A percentile compares a stretch with the other conserved stretches of the same genome.
These are phyloP conservation scores for Penelope pileata DNA, from an alignment of 2,113 vertebrate genomes.

Conservation along the genomic window DNA sequence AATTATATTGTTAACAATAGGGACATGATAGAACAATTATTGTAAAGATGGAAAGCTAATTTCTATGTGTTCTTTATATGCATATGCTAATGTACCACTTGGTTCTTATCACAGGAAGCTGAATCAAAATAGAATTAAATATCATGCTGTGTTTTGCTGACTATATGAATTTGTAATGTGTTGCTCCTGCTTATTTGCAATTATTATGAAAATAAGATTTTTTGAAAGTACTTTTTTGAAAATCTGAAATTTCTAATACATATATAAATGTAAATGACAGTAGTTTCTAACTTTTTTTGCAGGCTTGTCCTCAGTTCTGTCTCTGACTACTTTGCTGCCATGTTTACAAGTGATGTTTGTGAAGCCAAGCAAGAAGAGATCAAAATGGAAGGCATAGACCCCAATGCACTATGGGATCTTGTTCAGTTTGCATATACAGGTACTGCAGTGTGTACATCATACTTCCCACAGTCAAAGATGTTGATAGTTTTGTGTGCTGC, in stretches of 20 bases:
- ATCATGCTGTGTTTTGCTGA: background rate
- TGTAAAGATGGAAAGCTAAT: background rate
- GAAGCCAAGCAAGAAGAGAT: conserved; percentile 87
- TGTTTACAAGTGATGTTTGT: conserved; percentile 86
- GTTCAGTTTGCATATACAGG: conserved; percentile 87
- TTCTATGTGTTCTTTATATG: background rate
- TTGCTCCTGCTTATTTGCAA: background rate
- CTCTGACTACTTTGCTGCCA: conserved; percentile 85
- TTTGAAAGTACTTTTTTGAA: background rate
- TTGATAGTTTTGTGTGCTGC: background rate
- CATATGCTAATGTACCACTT: background rate
- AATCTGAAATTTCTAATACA: background rate
- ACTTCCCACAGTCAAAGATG: background rate
- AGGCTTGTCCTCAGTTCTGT: conserved; percentile 85
- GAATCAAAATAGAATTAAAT: background rate
- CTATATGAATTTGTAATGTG: background rate
- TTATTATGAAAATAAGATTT: background rate
- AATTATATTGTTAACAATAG: background rate
- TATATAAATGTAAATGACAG: background rate
- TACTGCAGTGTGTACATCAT: conserved; percentile 26
- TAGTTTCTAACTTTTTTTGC: conserved; percentile 22
- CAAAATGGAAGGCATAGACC: conserved; percentile 87
- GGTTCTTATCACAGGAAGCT: background rate
- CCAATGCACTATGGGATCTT: conserved; percentile 83
- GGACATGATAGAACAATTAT: background rate